Percentiles rank a stretch among this genome's conserved stretches.
Conservation (phyloP, 2,113 vertebrate genomes). For the Merops nubicus region DNA sequence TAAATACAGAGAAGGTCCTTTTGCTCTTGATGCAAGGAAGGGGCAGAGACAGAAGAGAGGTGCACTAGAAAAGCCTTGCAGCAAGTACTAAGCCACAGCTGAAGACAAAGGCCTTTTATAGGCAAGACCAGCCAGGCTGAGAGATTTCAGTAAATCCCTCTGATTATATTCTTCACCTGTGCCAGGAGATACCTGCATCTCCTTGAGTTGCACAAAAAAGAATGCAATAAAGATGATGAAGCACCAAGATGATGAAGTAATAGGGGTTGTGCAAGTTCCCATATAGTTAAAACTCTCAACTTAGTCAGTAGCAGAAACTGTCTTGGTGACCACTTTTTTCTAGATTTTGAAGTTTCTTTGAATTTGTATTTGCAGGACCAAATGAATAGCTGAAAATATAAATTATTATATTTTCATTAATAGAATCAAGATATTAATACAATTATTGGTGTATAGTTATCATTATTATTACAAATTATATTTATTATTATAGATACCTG, state of each 20-base stretch:
- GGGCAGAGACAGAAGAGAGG: background rate
- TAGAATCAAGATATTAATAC: too few species aligned
- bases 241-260: background rate
- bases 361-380: background rate
- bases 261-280: background rate
- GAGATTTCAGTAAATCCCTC: background rate
- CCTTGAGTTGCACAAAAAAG: background rate
- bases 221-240: background rate
- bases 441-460: too few species aligned
- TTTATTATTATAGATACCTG: too few species aligned
- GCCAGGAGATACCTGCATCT: background rate
- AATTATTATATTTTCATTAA: too few species aligned
- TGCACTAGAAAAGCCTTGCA: fast-evolving
- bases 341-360: background rate
- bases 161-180: background rate
- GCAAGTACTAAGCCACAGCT: background rate
- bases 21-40: background rate
- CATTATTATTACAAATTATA: too few species aligned
- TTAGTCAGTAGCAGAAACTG: background rate
- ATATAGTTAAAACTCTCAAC: background rate
- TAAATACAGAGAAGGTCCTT: background rate
- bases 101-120: background rate
- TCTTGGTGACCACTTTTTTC: background rate
- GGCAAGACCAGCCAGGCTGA: background rate
- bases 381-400: too few species aligned